Evolutionary conservation across 2,888 invertebrate species (phyloP).

Genomic region (Galerucella pusilla): DNA sequence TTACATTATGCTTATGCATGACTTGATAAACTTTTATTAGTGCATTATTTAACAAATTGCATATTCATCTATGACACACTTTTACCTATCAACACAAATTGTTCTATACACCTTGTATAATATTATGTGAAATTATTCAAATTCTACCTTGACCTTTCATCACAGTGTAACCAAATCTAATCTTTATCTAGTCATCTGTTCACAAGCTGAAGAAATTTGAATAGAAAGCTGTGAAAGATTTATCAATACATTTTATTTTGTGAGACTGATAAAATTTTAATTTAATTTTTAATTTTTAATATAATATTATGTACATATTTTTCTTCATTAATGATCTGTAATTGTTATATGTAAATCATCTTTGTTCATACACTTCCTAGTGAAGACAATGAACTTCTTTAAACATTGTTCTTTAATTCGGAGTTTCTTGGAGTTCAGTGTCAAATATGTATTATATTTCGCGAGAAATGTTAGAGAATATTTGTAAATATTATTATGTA

Average conservation of each 20-base stretch:
- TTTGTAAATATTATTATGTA: constrained; percentile 1
- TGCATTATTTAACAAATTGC: neutral
- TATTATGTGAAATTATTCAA: too few species aligned
- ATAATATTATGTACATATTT: too few species aligned
- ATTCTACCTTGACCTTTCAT: too few species aligned
- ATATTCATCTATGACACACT: neutral
- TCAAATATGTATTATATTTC: neutral
- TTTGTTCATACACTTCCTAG: neutral
- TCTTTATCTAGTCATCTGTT: too few species aligned
- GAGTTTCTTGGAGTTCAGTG: neutral
- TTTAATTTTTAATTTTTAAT: too few species aligned
- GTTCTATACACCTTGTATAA: neutral
- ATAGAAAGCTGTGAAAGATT: too few species aligned
- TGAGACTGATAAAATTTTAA: too few species aligned
- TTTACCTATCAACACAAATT: neutral
- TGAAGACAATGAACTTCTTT: neutral
- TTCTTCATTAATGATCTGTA: too few species aligned
- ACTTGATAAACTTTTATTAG: too few species aligned
- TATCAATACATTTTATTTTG: too few species aligned
- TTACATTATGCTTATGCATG: too few species aligned
- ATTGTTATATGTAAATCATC: neutral
- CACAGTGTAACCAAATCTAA: too few species aligned
- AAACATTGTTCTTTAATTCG: neutral
- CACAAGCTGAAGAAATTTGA: neutral
- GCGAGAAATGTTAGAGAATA: neutral